Conservation (phyloP, 2,113 vertebrate species). For the Ginglymostoma cirratum region DNA sequence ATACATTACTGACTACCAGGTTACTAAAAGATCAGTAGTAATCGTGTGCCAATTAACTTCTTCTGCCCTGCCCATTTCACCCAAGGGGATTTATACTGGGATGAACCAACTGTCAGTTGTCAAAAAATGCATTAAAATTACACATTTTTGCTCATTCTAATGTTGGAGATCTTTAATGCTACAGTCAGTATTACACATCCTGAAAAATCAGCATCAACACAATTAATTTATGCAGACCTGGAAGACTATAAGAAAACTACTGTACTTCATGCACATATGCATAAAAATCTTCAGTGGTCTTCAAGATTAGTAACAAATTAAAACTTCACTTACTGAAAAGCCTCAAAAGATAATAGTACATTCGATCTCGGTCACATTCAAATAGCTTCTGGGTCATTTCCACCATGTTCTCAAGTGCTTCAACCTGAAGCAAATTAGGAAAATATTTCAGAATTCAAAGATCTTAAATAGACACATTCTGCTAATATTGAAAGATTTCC, state of each 20-base stretch:
- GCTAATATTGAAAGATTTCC: neutral
- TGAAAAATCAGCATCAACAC: neutral
- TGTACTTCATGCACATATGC: neutral
- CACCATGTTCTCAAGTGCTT: constrained; percentile 75
- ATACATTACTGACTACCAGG: neutral
- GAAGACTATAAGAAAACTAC: neutral
- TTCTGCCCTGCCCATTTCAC: neutral
- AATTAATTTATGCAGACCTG: neutral
- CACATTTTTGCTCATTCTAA: constrained; percentile 5
- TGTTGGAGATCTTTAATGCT: neutral
- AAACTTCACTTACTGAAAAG: constrained; percentile 70
- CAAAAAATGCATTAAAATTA: constrained; percentile 27
- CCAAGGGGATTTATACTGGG: constrained; percentile 18
- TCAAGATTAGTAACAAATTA: neutral
- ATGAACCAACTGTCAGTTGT: constrained; percentile 7
- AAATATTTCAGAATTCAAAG: constrained; percentile 29
- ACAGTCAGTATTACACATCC: neutral
- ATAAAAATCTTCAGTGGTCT: neutral
- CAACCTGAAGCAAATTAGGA: constrained; percentile 60
- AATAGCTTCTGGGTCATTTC: constrained; percentile 79
- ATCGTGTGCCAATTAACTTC: neutral
- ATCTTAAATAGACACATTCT: neutral
- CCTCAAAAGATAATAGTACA: constrained; percentile 73
- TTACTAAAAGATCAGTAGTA: constrained; percentile 14
- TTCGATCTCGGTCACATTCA: constrained; percentile 85